Base-by-base conservation (phyloP, 2,113 vertebrate species). In the Oncorhynchus clarkii region DNA sequence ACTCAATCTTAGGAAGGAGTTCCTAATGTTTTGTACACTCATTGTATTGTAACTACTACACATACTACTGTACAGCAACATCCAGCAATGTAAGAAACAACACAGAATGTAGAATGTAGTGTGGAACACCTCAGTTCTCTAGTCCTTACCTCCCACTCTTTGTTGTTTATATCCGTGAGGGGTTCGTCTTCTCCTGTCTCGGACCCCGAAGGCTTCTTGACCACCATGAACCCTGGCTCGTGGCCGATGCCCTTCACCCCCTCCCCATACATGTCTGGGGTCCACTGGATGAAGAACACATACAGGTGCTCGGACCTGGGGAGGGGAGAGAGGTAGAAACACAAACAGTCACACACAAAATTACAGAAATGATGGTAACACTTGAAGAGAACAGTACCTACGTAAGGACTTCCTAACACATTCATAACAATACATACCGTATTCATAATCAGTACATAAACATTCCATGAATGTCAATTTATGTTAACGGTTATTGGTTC, bases 201-300 rank as follows among this genome's bases (percentile, higher is more conserved):
- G 5, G 94, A 88, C 18, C 95, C 95, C 71, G 97, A 95, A 11
- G 95, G 95, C 90, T 95, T 96, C 90, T 98, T 98, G 67, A 99
- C 93, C 59, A 98, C 96, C 90, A 96, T 95, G 88, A 99, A 99
- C 45, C 97, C 97, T 8, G 96, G 96, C 78, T 99, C 97, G 73
- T 93, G 94, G 79, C 92, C 92, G 75, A 93, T 92, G 62, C 96
- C 96, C 14, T 94, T 94, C 72, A 94, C 88, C 65, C 97, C 96
- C 85, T 99, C 97, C 74, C 96, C 93, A 13, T 96, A 99, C 86
- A 96, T 93, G 85, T 99, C 97, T 5, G 97, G 97, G 88, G 96
- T 99, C 98, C 98, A 99, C 87, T 99, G 97, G 91, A 98, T 95
- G 92, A 99, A 99, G 93, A 99, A 99, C 79, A 96, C 94, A 84